phyloP scores from a whole-genome alignment of 2,888 invertebrate species.

The Drosophila kambysellisi region DNA sequence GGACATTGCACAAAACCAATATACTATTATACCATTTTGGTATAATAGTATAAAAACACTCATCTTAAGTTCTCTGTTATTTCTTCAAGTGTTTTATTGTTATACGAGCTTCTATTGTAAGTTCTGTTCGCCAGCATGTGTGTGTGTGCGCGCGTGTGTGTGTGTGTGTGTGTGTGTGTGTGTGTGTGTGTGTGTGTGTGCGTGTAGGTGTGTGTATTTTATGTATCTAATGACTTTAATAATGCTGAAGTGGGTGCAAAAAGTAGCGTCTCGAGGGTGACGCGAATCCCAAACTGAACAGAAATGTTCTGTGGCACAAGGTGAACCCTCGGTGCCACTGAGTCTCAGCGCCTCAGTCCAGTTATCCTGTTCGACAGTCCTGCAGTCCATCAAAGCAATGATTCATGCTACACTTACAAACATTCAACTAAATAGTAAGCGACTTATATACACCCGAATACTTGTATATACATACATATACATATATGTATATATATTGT shows the following conservation, averaged over 20 bases:
- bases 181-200: conserved; percentile 1
- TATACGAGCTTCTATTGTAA: conserved; percentile 18
- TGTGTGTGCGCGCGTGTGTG: too few relatives aligned
- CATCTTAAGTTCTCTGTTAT: not conserved
- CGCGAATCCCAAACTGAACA: conserved; percentile 25
- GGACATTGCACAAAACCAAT: too few relatives aligned
- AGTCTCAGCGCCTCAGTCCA: conserved; percentile 33
- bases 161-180: not conserved
- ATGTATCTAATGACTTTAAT: conserved; percentile 69
- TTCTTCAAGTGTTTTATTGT: conserved; percentile 31
- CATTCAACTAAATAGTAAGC: conserved; percentile 69
- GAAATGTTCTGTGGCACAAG: not conserved
- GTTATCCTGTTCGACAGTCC: conserved; percentile 22
- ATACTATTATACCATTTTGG: too few relatives aligned
- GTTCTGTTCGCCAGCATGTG: conserved; percentile 4
- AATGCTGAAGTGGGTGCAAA: conserved; percentile 62
- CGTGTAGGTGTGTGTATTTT: conserved; percentile 12
- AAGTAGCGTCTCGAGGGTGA: conserved; percentile 55
- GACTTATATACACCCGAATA: conserved; percentile 23
- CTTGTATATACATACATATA: not conserved
- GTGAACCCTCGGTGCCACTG: conserved; percentile 43
- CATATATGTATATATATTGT: not conserved
- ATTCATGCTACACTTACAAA: conserved; percentile 70
- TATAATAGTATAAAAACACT: too few relatives aligned
- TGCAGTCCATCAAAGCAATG: conserved; percentile 54